Evolutionary conservation across 2,113 vertebrate genomes (phyloP), one percentile per base, ranked within the genome.

Genomic region (Chinchilla lanigera): DNA sequence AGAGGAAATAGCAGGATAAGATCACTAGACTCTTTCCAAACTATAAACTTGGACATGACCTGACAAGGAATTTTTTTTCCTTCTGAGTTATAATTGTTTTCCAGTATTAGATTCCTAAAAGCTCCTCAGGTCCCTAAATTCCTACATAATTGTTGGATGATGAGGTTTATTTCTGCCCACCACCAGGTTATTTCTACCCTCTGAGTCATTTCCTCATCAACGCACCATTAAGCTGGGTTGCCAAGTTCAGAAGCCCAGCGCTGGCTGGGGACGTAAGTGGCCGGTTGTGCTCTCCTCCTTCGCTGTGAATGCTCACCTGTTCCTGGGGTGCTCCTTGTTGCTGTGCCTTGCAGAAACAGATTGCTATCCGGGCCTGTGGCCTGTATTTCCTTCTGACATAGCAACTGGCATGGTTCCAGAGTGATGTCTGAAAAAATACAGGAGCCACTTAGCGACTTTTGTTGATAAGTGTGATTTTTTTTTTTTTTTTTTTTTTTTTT

Each of bases 1-100:
- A 94, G 67, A 61, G 38, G 33, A 86, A 60, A 50, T 16, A 20
- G 22, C 6, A 93, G 63, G 13, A 38, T 61, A 17, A 35, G 33
- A 56, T 41, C 30, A 33, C 44, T 86, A 28, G 33, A 78, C 20
- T 60, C 47, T 84, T 69, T 93, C 63, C 73, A 82, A 81, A 83
- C 17, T 61, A 1, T 86, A 38, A 60, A 24, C 19, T 78, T 47
- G 30, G 20, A 75, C 33, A 30, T 61, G 78, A 86, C n/a, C 75
- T 78, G 56, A 86, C 4, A 52, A 56, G 17, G 19, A 35, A n/a
- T 30, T 75, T 80, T 87, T 82, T 81, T 78, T 44, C 58, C 26
- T 86, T 67, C 86, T 81, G n/a, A 87, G 69, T 65, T 84, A 7
- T 90, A 89, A 84, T 56, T 90, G 52, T 90, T 94, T 93, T 94